These are phyloP conservation scores for Dolomedes plantarius DNA, from an alignment of 2,888 invertebrate species.

Conservation along the genomic window DNA sequence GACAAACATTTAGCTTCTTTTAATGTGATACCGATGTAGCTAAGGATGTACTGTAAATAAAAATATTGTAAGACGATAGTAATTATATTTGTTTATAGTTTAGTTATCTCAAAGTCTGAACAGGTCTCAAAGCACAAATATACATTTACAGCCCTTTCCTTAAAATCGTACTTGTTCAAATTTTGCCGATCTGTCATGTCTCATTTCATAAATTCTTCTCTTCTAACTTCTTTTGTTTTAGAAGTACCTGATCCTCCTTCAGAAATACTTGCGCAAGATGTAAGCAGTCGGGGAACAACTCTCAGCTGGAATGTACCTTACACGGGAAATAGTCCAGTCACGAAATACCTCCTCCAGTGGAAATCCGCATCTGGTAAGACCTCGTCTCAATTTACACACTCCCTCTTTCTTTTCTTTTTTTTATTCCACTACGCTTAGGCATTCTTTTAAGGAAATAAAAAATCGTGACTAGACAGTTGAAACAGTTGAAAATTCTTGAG, in stretches of 20 bases:
- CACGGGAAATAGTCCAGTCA: conserved; percentile 76
- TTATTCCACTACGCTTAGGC: conserved; percentile 2
- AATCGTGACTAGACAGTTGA: conserved; percentile 35
- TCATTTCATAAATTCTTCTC: neutral
- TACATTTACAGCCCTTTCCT: neutral
- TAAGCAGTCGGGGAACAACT: conserved; percentile 75
- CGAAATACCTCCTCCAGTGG: conserved; percentile 76
- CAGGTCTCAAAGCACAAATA: neutral
- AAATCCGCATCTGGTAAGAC: conserved; percentile 73
- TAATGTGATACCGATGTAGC: no score
- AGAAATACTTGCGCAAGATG: conserved; percentile 75
- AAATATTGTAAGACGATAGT: no score
- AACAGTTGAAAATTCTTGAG: conserved; percentile 13
- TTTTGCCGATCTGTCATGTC: neutral
- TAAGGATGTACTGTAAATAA: no score
- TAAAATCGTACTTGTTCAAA: neutral
- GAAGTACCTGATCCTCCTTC: conserved; percentile 77
- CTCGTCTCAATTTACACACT: neutral
- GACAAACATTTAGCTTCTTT: no score
- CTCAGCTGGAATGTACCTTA: conserved; percentile 76
- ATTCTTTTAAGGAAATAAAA: neutral
- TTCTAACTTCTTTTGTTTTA: conserved; percentile 15
- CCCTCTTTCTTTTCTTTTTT: neutral
- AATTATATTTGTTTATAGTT: no score
- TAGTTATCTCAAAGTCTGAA: no score